phyloP scores from a whole-genome alignment of 2,113 vertebrate genomes.

The Leuciscus idus region DNA sequence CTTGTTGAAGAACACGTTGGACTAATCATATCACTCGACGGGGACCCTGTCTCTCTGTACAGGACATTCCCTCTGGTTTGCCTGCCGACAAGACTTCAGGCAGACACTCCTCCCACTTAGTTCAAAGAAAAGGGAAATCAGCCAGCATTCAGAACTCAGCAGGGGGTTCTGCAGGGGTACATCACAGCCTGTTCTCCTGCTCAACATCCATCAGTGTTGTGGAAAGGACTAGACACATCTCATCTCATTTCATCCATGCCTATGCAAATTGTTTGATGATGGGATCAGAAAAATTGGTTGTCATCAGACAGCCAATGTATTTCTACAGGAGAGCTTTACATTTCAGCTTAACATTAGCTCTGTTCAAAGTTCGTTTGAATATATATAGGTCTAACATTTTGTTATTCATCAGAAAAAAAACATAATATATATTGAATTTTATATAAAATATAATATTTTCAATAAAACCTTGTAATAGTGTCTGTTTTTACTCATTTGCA shows the following conservation, averaged over 20 bases:
- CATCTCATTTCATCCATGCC: background rate
- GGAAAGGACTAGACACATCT: background rate
- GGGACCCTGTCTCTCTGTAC: background rate
- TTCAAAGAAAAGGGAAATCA: slow-evolving; percentile 34
- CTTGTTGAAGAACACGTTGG: background rate
- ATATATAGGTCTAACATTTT: too few relatives aligned
- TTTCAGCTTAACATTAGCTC: too few relatives aligned
- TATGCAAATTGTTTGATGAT: background rate
- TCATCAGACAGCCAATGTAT: background rate
- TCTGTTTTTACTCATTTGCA: too few relatives aligned
- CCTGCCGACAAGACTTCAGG: slow-evolving; percentile 4
- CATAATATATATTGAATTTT: too few relatives aligned
- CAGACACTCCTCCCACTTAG: slow-evolving; percentile 11
- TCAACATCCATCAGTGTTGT: slow-evolving; percentile 24
- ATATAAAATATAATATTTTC: too few relatives aligned
- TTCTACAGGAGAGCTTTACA: background rate
- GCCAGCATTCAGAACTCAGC: slow-evolving; percentile 38
- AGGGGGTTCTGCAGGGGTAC: slow-evolving; percentile 6
- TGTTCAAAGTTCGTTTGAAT: too few relatives aligned
- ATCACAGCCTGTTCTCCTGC: slow-evolving; percentile 17
- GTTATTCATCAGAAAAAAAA: too few relatives aligned
- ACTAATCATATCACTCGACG: background rate
- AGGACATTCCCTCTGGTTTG: slow-evolving; percentile 29
- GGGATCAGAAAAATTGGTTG: background rate
- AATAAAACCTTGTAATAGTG: too few relatives aligned